Evolutionary conservation across 2,888 invertebrate species (phyloP), one percentile per base, ranked within the genome.

Genomic region (Diloba caeruleocephala): DNA sequence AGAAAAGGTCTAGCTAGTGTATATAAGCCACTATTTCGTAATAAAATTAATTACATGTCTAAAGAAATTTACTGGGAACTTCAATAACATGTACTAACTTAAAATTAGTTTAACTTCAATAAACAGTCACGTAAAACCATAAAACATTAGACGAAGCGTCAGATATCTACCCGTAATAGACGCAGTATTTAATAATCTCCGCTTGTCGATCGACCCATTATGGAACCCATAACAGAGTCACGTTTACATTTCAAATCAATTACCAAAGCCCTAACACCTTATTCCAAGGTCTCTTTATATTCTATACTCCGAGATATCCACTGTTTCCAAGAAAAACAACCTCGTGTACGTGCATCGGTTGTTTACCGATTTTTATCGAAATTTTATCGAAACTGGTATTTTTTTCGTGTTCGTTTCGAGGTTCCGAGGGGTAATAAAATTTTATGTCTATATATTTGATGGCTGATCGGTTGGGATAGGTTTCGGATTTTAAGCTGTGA

Each of bases 361-460:
- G 69, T 74, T 65, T 69, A 78, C 78, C 82, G 81, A 82, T 79
- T 82, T 80, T 80, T 81, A 82, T 80, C 80, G 71, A 79, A 78
- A 36, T 65, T 70, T 71, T 71, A 76, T 78, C 79, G 74, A 67
- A 72, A 75, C 76, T 37, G 63, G 75, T 70, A 70, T 74, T 68
- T 65, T 64, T 69, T 67, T 66, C 31, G 53, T 70, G 74, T 70
- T 48, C 31, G 63, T 51, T 57, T 59, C 65, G 64, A 61, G 68
- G 71, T 73, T 76, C n/a, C n/a, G n/a, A n/a, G 6, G 78, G 78
- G 80, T 71, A 69, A 79, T 85, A 84, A 85, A 85, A 85, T 85
- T 83, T 85, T 83, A 85, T 85, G 81, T 79, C 85, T 72, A 59
- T 84, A 69, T 76, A 81, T 81, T 78, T 77, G 68, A 68, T 71